Evolutionary conservation across 2,888 invertebrate species (phyloP).

Genomic region (Pilophorus perplexus): DNA sequence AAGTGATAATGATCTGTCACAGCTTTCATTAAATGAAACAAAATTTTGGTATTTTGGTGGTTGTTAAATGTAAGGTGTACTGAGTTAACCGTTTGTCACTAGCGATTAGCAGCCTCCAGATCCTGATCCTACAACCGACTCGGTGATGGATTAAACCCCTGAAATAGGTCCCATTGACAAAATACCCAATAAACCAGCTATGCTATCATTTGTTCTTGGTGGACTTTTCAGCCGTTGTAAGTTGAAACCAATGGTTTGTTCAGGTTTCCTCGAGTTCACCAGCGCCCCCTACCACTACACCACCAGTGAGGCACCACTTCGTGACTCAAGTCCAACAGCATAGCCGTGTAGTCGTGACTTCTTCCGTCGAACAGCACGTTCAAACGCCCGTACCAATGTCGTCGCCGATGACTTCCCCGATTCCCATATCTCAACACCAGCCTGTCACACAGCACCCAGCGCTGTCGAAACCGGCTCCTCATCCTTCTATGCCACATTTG

Average conservation of each 20-base stretch:
- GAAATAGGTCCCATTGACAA: no score
- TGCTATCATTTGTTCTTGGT: no score
- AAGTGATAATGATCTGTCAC: no score
- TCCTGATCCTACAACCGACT: no score
- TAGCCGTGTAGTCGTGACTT: not conserved
- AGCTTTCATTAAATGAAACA: no score
- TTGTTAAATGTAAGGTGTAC: not conserved
- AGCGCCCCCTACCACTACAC: not conserved
- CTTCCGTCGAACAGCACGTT: slow-evolving; percentile 25
- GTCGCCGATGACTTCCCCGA: not conserved
- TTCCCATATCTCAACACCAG: slow-evolving; percentile 2
- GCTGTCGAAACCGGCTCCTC: no score
- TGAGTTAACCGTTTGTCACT: no score
- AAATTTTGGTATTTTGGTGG: not conserved
- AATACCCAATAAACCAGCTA: no score
- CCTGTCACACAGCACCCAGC: not conserved
- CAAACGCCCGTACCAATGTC: slow-evolving; percentile 29
- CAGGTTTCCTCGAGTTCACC: not conserved
- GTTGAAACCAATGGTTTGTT: not conserved
- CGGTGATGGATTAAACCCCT: no score
- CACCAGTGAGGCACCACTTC: slow-evolving; percentile 7
- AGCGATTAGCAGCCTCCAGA: no score
- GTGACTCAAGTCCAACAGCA: not conserved
- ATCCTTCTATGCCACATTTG: no score
- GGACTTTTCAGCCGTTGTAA: not conserved